These are phyloP conservation scores for Drosophila cardini DNA, from an alignment of 1,140 invertebrate genomes.

Conservation along the genomic window DNA sequence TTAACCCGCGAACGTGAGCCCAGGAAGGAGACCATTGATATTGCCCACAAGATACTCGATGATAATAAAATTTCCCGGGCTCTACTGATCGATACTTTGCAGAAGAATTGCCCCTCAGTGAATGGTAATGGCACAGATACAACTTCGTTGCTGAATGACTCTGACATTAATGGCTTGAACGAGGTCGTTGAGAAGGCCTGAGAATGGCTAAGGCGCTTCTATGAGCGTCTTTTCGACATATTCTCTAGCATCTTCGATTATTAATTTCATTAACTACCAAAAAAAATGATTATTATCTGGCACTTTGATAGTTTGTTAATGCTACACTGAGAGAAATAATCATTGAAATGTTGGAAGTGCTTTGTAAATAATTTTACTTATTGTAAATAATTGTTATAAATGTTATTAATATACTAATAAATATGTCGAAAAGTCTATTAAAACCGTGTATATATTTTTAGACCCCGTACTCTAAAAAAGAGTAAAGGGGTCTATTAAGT, in stretches of 20 bases:
- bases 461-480: too few species aligned
- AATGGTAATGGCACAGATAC: slow-evolving; percentile 40
- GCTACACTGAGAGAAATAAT: too few species aligned
- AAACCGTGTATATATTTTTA: too few species aligned
- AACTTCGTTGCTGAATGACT: slow-evolving; percentile 30
- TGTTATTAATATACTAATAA: too few species aligned
- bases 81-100: slow-evolving; percentile 63
- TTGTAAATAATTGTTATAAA: too few species aligned
- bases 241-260: slow-evolving; percentile 62
- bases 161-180: slow-evolving; percentile 45
- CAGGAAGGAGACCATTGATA: slow-evolving; percentile 26
- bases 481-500: too few species aligned
- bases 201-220: slow-evolving; percentile 68
- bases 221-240: slow-evolving; percentile 65
- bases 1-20: slow-evolving; percentile 70
- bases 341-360: too few species aligned
- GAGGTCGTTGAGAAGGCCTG: slow-evolving; percentile 57
- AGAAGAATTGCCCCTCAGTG: slow-evolving; percentile 64
- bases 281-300: neutral
- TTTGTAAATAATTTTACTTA: too few species aligned
- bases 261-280: slow-evolving; percentile 4
- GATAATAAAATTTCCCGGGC: slow-evolving; percentile 58
- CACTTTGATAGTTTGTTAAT: neutral
- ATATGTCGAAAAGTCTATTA: too few species aligned
- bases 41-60: slow-evolving; percentile 64